A percentile compares a stretch with the other conserved stretches of the same genome.
Conservation (phyloP, 2,113 vertebrate genomes). For the Albula goreensis region DNA sequence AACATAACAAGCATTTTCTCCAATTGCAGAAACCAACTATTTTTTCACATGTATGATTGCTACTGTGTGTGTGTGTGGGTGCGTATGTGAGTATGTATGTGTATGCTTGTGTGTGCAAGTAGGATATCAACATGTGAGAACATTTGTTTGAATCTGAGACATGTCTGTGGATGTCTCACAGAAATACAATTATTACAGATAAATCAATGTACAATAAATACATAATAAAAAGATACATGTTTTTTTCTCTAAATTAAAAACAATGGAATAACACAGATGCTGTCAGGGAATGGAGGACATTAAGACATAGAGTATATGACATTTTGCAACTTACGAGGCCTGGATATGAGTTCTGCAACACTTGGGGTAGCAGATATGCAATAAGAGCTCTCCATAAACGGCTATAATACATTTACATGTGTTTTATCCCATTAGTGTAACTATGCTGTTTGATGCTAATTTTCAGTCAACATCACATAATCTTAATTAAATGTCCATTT, state of each 20-base stretch:
- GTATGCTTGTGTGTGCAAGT: not conserved
- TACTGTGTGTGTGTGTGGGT: constrained; percentile 12
- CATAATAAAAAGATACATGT: constrained; percentile 7
- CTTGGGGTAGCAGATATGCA: not conserved
- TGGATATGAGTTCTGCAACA: not conserved
- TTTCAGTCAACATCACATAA: constrained; percentile 15
- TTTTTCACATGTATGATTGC: constrained; percentile 23
- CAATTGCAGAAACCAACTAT: constrained; percentile 13
- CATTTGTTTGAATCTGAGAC: not conserved
- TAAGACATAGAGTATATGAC: not conserved
- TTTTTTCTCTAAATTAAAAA: constrained; percentile 11
- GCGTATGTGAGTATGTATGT: not conserved
- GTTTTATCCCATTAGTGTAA: not conserved
- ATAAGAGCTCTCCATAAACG: not conserved
- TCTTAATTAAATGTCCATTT: not conserved
- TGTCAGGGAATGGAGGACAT: not conserved
- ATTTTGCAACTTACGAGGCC: not conserved
- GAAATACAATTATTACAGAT: constrained; percentile 28
- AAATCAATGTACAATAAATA: constrained; percentile 17
- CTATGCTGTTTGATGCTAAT: constrained; percentile 12
- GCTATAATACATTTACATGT: not conserved
- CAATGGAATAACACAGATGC: not conserved
- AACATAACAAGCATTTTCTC: constrained; percentile 11
- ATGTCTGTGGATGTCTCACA: not conserved
- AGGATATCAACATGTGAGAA: too few species aligned